Conservation (phyloP, 1,140 invertebrate genomes). For the Drosophila paulistorum region DNA sequence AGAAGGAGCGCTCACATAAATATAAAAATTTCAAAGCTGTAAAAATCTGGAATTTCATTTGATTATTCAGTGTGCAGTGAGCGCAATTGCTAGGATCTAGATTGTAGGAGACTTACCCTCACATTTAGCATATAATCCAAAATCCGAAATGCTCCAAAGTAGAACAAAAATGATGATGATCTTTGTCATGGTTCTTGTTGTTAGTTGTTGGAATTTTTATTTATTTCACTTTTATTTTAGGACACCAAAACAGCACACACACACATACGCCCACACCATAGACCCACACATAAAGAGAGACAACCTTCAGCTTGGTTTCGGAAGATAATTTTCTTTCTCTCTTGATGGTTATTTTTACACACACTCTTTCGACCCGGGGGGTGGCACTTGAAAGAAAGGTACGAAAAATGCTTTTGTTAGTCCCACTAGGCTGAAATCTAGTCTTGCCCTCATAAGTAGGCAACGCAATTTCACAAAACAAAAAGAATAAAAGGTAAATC, state of each 20-base stretch:
- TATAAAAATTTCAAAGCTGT: slow-evolving; percentile 62
- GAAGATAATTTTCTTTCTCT: slow-evolving; percentile 10
- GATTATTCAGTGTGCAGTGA: slow-evolving; percentile 22
- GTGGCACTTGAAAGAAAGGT: slow-evolving; percentile 26
- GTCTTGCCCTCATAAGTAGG: slow-evolving; percentile 1
- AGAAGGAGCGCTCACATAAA: slow-evolving; percentile 53
- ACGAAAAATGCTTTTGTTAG: slow-evolving; percentile 51
- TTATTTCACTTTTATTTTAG: slow-evolving; percentile 8
- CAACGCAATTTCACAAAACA: neutral
- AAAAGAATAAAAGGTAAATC: neutral
- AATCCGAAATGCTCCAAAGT: neutral
- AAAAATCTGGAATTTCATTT: slow-evolving; percentile 42
- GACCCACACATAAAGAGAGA: neutral
- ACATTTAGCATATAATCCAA: slow-evolving; percentile 8
- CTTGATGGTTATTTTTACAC: slow-evolving; percentile 11
- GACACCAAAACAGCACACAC: neutral
- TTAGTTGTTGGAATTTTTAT: slow-evolving; percentile 2
- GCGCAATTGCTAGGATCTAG: neutral
- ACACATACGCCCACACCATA: neutral
- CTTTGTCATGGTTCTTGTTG: slow-evolving; percentile 4
- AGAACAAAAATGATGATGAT: slow-evolving; percentile 9
- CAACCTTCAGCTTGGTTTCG: slow-evolving; percentile 5
- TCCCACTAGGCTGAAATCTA: neutral
- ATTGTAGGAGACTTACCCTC: slow-evolving; percentile 2
- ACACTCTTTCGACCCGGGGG: slow-evolving; percentile 4